Evolutionary conservation across 2,797 vertebrate genomes (phyloP).

Genomic region (Acanthopagrus latus): DNA sequence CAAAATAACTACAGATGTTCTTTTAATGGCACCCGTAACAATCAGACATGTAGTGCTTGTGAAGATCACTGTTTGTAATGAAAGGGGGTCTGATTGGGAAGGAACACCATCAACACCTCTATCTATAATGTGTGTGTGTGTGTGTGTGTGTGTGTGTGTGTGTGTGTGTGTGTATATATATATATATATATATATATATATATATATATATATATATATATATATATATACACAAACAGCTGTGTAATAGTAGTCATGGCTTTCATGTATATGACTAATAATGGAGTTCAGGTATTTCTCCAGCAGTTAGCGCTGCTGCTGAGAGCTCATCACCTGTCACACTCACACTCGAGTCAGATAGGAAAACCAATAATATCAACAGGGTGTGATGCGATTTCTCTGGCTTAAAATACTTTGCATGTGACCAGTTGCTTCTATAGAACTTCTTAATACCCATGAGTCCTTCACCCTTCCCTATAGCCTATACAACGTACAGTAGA

Average conservation of each 20-base stretch:
- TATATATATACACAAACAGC: too few relatives aligned
- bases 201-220: too few relatives aligned
- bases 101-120: background rate
- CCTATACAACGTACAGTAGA: background rate
- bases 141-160: too few relatives aligned
- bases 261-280: background rate
- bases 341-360: constrained; percentile 23
- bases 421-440: constrained; percentile 34
- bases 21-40: constrained; percentile 20
- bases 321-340: constrained; percentile 21
- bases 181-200: too few relatives aligned
- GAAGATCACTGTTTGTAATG: background rate
- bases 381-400: constrained; percentile 49
- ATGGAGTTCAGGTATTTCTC: background rate
- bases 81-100: background rate
- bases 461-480: background rate
- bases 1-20: constrained; percentile 46
- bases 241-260: too few relatives aligned
- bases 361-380: constrained; percentile 51
- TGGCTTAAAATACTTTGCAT: constrained; percentile 54
- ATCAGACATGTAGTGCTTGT: background rate
- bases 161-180: too few relatives aligned
- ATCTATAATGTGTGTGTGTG: too few relatives aligned
- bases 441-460: constrained; percentile 3
- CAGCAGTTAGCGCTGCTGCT: background rate